Conservation (phyloP, 2,888 invertebrate genomes). For the Drosophila fungiperda region DNA sequence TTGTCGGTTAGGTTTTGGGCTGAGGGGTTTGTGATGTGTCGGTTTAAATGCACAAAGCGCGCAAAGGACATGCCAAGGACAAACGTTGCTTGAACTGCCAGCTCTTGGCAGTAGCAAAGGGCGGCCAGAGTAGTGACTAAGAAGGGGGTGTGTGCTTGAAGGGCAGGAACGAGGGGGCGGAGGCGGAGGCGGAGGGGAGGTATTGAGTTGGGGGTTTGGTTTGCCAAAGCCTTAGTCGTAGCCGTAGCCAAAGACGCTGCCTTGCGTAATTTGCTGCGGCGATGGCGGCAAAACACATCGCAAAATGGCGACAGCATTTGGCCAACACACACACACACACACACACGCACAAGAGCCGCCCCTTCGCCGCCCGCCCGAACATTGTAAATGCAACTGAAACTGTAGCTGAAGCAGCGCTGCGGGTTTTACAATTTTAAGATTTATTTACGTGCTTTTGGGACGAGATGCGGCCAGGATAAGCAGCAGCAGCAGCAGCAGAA, state of each 20-base stretch:
- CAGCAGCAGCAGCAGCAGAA: slow-evolving; percentile 14
- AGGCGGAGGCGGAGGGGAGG: background rate
- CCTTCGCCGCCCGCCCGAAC: background rate
- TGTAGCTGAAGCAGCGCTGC: slow-evolving; percentile 60
- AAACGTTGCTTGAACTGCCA: slow-evolving; percentile 78
- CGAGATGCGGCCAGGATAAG: slow-evolving; percentile 62
- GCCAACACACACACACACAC: slow-evolving; percentile 26
- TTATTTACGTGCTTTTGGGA: slow-evolving; percentile 81
- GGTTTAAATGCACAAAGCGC: slow-evolving; percentile 80
- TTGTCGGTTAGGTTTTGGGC: background rate
- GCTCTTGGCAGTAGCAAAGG: slow-evolving; percentile 10
- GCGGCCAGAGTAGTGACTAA: background rate
- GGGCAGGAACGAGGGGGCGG: background rate
- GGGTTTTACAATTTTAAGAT: slow-evolving; percentile 81
- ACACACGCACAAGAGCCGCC: background rate
- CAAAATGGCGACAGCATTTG: slow-evolving; percentile 78
- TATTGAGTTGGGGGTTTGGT: background rate
- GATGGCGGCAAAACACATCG: slow-evolving; percentile 81
- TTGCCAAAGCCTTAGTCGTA: slow-evolving; percentile 44
- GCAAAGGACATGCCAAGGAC: slow-evolving; percentile 81
- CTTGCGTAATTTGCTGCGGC: slow-evolving; percentile 80
- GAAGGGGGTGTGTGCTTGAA: slow-evolving; percentile 7
- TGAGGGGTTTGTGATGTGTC: slow-evolving; percentile 34
- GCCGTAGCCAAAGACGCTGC: slow-evolving; percentile 43
- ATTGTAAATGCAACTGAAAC: slow-evolving; percentile 44